Conservation (phyloP, 1,140 invertebrate species). For the Drosophila littoralis region DNA sequence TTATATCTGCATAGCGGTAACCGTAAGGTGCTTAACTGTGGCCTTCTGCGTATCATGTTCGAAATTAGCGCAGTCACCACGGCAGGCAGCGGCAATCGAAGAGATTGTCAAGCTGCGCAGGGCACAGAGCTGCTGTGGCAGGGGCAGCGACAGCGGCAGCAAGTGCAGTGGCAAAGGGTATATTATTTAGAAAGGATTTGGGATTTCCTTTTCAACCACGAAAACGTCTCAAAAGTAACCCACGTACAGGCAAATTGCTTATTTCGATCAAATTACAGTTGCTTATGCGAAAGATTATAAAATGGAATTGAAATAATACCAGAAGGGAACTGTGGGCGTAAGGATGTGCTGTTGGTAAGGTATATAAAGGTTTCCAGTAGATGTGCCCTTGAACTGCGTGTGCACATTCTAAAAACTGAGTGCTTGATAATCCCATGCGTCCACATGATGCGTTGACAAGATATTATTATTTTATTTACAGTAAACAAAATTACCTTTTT, state of each 20-base stretch:
- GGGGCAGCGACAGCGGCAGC: constrained; percentile 14
- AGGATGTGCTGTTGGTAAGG: too few species aligned
- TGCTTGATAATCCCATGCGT: not conserved
- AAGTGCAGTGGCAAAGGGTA: constrained; percentile 30
- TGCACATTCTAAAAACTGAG: not conserved
- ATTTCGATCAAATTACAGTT: constrained; percentile 12
- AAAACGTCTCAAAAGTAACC: constrained; percentile 4
- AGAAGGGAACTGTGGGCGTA: not conserved
- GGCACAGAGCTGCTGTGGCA: not conserved
- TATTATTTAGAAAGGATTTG: constrained; percentile 80
- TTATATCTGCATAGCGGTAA: constrained; percentile 45
- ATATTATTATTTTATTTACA: not conserved
- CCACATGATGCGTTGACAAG: not conserved
- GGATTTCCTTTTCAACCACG: constrained; percentile 50
- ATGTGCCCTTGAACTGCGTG: not conserved
- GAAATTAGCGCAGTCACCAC: constrained; percentile 78
- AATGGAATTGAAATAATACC: not conserved
- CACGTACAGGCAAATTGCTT: constrained; percentile 29
- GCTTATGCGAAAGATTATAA: not conserved
- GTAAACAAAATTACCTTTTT: not conserved
- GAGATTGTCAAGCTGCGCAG: constrained; percentile 61
- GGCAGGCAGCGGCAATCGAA: constrained; percentile 27
- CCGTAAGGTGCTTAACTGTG: constrained; percentile 65
- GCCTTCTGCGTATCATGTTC: constrained; percentile 79
- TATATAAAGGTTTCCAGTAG: not conserved